A percentile compares a stretch with the other conserved stretches of the same genome.
Conservation (phyloP, 2,888 invertebrate species). For the Parnassius mnemosyne region DNA sequence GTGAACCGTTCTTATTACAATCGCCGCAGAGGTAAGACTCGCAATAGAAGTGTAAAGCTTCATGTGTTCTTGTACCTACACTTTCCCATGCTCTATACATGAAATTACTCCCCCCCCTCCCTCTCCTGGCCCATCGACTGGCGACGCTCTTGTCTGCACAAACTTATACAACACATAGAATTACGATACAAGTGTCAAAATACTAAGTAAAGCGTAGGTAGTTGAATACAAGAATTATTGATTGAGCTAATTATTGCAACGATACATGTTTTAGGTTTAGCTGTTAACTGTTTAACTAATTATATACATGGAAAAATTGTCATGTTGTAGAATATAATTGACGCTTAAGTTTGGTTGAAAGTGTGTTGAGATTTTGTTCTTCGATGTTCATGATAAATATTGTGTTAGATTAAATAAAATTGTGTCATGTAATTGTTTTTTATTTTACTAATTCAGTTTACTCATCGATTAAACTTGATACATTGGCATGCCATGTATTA, state of each 20-base stretch:
- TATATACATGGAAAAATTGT: not conserved
- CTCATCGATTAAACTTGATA: not conserved
- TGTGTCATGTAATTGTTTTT: slow-evolving; percentile 47
- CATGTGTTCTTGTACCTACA: too few species aligned
- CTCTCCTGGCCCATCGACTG: too few species aligned
- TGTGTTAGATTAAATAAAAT: slow-evolving; percentile 68
- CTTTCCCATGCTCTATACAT: too few species aligned
- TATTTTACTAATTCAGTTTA: not conserved
- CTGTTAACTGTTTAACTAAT: slow-evolving; percentile 1
- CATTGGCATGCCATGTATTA: not conserved
- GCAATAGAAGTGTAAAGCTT: too few species aligned
- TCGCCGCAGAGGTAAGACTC: too few species aligned
- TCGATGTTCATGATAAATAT: slow-evolving; percentile 48
- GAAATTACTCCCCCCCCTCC: too few species aligned
- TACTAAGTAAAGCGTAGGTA: not conserved
- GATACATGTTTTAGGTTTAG: slow-evolving; percentile 41
- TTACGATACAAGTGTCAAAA: slow-evolving; percentile 5
- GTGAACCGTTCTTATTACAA: too few species aligned
- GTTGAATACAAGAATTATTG: slow-evolving; percentile 1
- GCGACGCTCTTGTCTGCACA: not conserved
- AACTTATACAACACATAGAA: not conserved
- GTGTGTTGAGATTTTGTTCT: slow-evolving; percentile 46
- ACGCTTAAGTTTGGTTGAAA: slow-evolving; percentile 47
- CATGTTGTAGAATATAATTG: slow-evolving; percentile 16
- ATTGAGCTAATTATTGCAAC: not conserved